Conservation (phyloP, 2,797 vertebrate species). For the Acanthornis magna region DNA sequence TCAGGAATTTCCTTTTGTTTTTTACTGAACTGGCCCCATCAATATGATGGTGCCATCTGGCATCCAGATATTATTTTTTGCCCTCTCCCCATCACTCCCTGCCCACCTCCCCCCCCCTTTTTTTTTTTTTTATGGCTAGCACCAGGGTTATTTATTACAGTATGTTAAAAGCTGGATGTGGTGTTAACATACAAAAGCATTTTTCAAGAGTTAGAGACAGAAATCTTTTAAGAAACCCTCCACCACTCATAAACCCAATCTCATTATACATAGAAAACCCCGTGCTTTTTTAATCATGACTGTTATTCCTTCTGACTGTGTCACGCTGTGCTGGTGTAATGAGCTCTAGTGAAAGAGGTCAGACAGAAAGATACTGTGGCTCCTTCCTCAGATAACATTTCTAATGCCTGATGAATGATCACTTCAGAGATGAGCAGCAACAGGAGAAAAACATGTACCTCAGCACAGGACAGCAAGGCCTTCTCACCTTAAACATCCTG, state of each 20-base stretch:
- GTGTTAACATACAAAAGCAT: conserved; percentile 10
- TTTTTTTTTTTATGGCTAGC: conserved; percentile 58
- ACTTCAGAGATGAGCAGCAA: neutral
- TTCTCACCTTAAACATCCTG: neutral
- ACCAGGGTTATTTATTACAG: conserved; percentile 75
- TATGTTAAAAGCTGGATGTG: conserved; percentile 28
- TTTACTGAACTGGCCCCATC: conserved; percentile 63
- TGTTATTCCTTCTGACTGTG: neutral
- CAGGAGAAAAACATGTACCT: neutral
- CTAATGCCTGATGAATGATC: neutral
- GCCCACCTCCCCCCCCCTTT: neutral
- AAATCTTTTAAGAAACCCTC: neutral
- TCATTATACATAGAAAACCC: neutral
- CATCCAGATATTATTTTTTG: conserved; percentile 81
- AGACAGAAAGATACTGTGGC: neutral
- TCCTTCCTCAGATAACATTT: neutral
- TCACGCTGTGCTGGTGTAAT: neutral
- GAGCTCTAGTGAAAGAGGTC: neutral
- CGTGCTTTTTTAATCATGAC: neutral
- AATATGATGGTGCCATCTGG: conserved; percentile 80
- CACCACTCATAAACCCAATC: neutral
- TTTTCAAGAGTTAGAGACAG: conserved; percentile 13
- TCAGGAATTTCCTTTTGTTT: conserved; percentile 75
- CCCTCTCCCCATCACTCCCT: neutral
- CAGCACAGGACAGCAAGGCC: neutral